A percentile compares a stretch with the other conserved stretches of the same genome.
These are phyloP conservation scores for Addax nasomaculatus DNA, from an alignment of 2,113 vertebrate species.

Conservation along the genomic window DNA sequence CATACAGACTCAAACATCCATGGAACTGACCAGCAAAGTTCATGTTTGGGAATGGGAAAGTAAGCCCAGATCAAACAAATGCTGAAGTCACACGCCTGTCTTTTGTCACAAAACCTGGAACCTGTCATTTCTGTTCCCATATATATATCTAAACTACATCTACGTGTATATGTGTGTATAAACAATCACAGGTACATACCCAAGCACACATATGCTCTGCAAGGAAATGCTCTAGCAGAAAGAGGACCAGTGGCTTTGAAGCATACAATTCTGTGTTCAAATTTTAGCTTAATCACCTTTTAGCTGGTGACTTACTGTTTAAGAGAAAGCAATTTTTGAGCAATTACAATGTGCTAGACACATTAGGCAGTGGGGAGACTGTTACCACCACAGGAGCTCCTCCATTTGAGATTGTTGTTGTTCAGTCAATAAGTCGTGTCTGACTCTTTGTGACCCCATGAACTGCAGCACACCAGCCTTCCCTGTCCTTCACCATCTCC, in stretches of 20 bases:
- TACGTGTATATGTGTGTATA: no score
- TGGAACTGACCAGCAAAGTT: slow-evolving; percentile 58
- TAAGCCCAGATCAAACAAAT: not conserved
- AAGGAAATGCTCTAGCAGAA: not conserved
- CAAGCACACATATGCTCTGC: no score
- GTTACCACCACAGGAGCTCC: not conserved
- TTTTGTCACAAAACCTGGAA: not conserved
- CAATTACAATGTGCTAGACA: not conserved
- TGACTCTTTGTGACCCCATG: not conserved
- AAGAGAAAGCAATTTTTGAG: not conserved
- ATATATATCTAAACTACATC: not conserved
- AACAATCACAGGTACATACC: not conserved
- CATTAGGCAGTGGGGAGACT: not conserved
- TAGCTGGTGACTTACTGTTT: not conserved
- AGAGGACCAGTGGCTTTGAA: not conserved
- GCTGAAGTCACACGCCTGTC: not conserved
- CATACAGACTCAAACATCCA: slow-evolving; percentile 24
- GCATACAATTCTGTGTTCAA: not conserved
- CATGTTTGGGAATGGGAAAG: slow-evolving; percentile 18
- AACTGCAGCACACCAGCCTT: not conserved
- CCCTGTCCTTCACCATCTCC: not conserved
- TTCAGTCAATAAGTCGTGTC: not conserved
- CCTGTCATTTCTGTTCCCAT: not conserved
- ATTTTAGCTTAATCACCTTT: not conserved
- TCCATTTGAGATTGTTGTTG: not conserved